Evolutionary conservation across 2,113 vertebrate genomes (phyloP).

Genomic region (Channa argus): DNA sequence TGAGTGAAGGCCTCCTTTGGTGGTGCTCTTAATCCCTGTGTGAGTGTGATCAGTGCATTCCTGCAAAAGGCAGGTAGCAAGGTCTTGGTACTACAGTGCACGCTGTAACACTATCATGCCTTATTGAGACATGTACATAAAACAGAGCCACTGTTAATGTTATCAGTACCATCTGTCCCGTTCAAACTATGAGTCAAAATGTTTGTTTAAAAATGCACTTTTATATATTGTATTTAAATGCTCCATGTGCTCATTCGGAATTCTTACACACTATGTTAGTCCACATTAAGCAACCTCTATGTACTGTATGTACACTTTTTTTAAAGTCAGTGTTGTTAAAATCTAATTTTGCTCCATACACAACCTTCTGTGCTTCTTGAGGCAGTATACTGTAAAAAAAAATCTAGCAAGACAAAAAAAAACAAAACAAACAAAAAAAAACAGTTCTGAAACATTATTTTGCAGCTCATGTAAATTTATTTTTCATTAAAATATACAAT

Average conservation of each 20-base stretch:
- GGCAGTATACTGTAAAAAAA: not conserved
- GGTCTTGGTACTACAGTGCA: too few species aligned
- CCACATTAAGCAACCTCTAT: not conserved
- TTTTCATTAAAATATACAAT: conserved; percentile 83
- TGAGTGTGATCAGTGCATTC: too few species aligned
- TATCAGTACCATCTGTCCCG: too few species aligned
- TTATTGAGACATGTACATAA: too few species aligned
- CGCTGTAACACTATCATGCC: too few species aligned
- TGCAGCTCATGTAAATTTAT: conserved; percentile 79
- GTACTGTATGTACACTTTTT: not conserved
- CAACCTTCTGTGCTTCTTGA: not conserved
- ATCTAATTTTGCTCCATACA: not conserved
- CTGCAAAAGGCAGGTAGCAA: too few species aligned
- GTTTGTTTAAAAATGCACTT: not conserved
- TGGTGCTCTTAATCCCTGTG: too few species aligned
- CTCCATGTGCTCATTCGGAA: conserved; percentile 5
- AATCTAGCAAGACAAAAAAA: not conserved
- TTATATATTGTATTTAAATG: not conserved
- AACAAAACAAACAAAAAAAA: too few species aligned
- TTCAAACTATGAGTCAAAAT: not conserved
- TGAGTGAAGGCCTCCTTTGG: too few species aligned
- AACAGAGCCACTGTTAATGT: too few species aligned
- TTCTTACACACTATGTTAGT: not conserved
- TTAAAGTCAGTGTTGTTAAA: conserved; percentile 12
- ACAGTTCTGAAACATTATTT: conserved; percentile 14